Evolutionary conservation across 1,140 invertebrate genomes (phyloP).

Genomic region (Lerema accius): DNA sequence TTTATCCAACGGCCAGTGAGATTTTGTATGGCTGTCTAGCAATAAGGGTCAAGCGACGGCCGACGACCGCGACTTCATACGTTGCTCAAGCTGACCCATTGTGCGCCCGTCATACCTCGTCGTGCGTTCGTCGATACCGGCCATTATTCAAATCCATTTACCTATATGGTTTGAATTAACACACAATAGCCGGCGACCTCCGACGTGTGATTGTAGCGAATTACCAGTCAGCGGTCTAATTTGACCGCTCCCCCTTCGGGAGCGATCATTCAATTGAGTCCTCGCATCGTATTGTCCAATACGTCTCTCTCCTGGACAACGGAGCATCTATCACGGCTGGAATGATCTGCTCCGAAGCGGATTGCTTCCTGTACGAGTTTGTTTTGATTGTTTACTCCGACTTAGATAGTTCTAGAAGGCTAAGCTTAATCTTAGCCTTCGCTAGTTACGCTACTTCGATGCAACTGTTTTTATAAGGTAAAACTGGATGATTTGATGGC

Average conservation of each 20-base stretch:
- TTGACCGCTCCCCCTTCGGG: constrained; percentile 34
- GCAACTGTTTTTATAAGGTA: too few relatives aligned
- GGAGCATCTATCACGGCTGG: background rate
- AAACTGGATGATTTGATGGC: too few relatives aligned
- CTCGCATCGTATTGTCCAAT: constrained; percentile 16
- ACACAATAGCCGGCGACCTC: constrained; percentile 39
- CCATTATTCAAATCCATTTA: constrained; percentile 26
- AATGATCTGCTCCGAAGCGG: too few relatives aligned
- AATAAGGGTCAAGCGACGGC: background rate
- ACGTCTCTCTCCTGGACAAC: constrained; percentile 2
- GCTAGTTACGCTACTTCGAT: too few relatives aligned
- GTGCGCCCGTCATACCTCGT: constrained; percentile 3
- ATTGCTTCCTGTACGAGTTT: constrained; percentile 1
- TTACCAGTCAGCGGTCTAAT: constrained; percentile 32
- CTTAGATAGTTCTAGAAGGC: background rate
- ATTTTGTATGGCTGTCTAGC: background rate
- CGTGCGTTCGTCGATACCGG: constrained; percentile 7
- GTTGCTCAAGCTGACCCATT: background rate
- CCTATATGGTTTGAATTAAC: constrained; percentile 35
- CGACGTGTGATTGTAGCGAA: constrained; percentile 31
- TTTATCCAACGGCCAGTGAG: background rate
- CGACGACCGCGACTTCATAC: background rate
- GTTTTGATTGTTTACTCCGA: background rate
- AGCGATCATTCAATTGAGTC: constrained; percentile 61
- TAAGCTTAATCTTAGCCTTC: too few relatives aligned